Base-by-base conservation (phyloP, 1,140 invertebrate genomes). In the Neodiprion fabricii region DNA sequence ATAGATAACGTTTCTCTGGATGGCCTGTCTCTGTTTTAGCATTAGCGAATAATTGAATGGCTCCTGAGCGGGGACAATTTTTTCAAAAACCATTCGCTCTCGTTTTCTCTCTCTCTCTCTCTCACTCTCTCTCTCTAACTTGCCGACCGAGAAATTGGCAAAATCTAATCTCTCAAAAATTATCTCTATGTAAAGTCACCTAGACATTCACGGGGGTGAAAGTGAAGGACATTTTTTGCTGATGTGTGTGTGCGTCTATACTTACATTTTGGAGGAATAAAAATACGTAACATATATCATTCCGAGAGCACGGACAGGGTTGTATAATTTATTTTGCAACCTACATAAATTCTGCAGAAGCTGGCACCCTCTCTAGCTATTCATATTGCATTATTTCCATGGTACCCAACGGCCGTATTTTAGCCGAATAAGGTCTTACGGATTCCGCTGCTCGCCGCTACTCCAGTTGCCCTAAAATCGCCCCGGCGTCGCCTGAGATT, bases 311-410 rank as follows among this genome's bases (percentile, higher is more conserved):
- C 48, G 40, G 12, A 61, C 17, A 73, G 61, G 73, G 48, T 70
- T 72, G 82, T 78, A 76, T 82, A 80, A 84, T 83, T 85, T 81
- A 83, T 81, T 76, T 75, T 76, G 73, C 76, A 75, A 80, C 79
- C 77, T 76, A 79, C 81, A 83, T 85, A 85, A 85, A 85, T 83
- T 82, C 70, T 65, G 72, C 74, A 73, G 73, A 74, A 76, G 67
- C 69, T 74, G 71, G 67, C 67, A 69, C 28, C 72, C 67, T 69
- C 67, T 69, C 17, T 69, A 69, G 40, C 67, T 23, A 69, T 47
- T 69, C 40, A 21, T 69, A 69, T 69, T 69, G 21, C 67, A 69
- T 69, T 69, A 69, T 69, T 68, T 69, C 67, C 80, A 83, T 81
- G 84, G 82, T 83, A 83, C 83, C 79, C 80, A 72, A 75, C 75